Conservation (phyloP, 2,113 vertebrate genomes). For the Pangasianodon gigas region DNA sequence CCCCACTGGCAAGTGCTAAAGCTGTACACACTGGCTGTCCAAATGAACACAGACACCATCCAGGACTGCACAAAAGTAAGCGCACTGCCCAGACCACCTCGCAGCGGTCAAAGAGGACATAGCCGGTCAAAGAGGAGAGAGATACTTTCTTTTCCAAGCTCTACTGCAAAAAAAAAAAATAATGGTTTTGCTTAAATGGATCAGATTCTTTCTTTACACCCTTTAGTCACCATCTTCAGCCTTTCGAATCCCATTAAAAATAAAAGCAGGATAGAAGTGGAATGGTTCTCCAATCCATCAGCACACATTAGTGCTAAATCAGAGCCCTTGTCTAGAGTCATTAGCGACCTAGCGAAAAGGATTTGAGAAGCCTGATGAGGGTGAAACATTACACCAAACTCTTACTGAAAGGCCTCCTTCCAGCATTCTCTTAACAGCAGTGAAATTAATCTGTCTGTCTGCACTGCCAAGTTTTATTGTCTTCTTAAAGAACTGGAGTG, state of each 20-base stretch:
- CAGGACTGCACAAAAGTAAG: constrained; percentile 64
- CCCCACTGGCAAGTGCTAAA: constrained; percentile 57
- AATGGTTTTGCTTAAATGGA: constrained; percentile 45
- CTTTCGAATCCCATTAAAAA: constrained; percentile 75
- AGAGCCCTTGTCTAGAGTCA: constrained; percentile 71
- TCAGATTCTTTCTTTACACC: constrained; percentile 67
- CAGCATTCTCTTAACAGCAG: constrained; percentile 13
- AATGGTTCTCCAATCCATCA: constrained; percentile 69
- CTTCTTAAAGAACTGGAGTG: not conserved
- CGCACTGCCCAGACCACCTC: constrained; percentile 63
- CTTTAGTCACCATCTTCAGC: constrained; percentile 54
- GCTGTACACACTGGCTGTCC: constrained; percentile 51
- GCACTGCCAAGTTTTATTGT: constrained; percentile 19
- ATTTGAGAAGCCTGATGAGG: constrained; percentile 56
- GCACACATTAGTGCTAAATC: constrained; percentile 69
- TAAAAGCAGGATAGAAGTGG: constrained; percentile 65
- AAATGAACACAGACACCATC: constrained; percentile 64
- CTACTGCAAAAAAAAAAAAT: not conserved
- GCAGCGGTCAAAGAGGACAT: constrained; percentile 60
- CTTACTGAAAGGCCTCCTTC: constrained; percentile 14
- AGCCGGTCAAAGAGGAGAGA: constrained; percentile 28
- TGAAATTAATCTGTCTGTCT: constrained; percentile 26
- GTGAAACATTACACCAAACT: constrained; percentile 45
- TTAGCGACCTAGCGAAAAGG: constrained; percentile 61
- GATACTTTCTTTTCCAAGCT: not conserved